Conservation (phyloP, 53 echinoderm and acorn worm species). For the Actinopyga echinites region DNA sequence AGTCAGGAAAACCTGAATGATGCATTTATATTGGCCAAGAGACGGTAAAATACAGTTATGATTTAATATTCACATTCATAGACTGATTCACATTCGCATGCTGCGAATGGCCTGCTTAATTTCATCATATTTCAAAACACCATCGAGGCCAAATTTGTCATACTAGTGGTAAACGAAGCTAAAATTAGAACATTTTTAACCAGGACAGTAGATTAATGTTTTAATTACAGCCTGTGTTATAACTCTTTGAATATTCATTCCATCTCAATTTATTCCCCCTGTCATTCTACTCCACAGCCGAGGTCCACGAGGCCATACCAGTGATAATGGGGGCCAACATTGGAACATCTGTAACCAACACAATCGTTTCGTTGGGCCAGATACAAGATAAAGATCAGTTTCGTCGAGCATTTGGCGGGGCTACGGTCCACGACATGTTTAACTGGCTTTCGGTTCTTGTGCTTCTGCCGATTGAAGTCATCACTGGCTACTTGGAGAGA, state of each 20-base stretch:
- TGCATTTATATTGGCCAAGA: too few species aligned
- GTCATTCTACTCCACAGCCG: conserved; percentile 41
- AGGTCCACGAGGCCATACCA: conserved; percentile 74
- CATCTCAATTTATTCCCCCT: background rate
- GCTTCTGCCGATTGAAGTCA: conserved; percentile 78
- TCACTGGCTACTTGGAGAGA: conserved; percentile 59
- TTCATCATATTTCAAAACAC: too few species aligned
- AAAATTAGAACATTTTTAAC: too few species aligned
- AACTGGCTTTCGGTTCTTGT: conserved; percentile 88
- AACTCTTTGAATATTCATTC: background rate
- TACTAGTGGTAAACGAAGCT: too few species aligned
- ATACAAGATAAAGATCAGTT: conserved; percentile 73
- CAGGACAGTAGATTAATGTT: too few species aligned
- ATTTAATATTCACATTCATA: too few species aligned
- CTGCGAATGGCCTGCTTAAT: too few species aligned
- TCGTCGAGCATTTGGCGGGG: conserved; percentile 94
- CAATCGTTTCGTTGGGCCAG: conserved; percentile 85
- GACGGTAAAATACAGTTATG: too few species aligned
- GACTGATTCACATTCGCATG: too few species aligned
- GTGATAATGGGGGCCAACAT: conserved; percentile 99
- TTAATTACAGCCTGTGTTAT: too few species aligned
- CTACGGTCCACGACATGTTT: conserved; percentile 95
- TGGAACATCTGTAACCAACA: conserved; percentile 95
- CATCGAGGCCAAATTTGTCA: too few species aligned
- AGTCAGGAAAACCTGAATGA: too few species aligned